Percentiles rank a stretch among this genome's conserved stretches.
Conservation (phyloP, 2,888 invertebrate species). For the Hyles lineata region DNA sequence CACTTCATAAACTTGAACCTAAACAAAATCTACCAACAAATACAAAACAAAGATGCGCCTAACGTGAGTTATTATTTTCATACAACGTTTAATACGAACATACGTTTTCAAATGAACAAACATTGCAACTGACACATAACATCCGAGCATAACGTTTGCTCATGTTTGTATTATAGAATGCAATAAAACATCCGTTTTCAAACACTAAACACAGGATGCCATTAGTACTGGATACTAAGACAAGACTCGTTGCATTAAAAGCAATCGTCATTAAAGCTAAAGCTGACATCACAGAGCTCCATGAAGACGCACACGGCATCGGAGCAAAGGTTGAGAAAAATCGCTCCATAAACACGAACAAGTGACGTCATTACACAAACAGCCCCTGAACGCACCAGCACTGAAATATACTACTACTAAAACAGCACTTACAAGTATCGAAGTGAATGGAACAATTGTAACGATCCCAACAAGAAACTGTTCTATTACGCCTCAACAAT, state of each 20-base stretch:
- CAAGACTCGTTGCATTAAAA: conserved; percentile 6
- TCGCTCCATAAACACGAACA: conserved; percentile 1
- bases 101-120: background rate
- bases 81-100: background rate
- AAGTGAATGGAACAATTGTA: background rate
- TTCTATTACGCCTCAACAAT: background rate
- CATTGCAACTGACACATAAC: background rate
- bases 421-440: background rate
- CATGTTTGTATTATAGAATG: background rate
- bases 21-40: too few relatives aligned
- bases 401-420: background rate
- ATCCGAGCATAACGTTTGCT: background rate
- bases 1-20: too few relatives aligned
- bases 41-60: too few relatives aligned
- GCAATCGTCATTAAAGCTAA: background rate
- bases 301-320: background rate
- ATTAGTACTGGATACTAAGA: background rate
- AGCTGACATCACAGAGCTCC: background rate
- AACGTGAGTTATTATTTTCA: background rate
- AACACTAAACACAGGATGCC: background rate
- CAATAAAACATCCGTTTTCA: background rate
- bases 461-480: conserved; percentile 1
- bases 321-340: conserved; percentile 3
- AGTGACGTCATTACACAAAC: conserved; percentile 3
- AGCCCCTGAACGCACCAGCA: background rate